Percentiles rank a stretch among this genome's conserved stretches.
Conservation (phyloP, 1,140 invertebrate genomes). For the Trichonephila clavipes region DNA sequence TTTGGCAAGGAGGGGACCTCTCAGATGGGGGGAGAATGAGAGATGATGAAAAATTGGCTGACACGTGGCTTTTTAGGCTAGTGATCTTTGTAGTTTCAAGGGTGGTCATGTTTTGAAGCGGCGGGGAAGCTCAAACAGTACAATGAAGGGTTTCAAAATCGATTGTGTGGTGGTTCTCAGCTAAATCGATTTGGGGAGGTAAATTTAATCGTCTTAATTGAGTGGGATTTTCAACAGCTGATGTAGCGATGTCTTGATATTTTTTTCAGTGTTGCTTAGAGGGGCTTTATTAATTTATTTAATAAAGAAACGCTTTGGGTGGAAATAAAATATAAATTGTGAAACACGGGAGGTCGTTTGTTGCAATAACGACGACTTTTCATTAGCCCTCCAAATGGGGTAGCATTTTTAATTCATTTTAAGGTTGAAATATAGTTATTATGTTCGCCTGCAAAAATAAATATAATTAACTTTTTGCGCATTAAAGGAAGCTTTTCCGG, state of each 20-base stretch:
- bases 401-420: not conserved
- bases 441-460: not conserved
- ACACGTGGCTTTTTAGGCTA: slow-evolving; percentile 52
- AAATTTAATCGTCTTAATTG: slow-evolving; percentile 71
- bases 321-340: slow-evolving; percentile 19
- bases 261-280: not conserved
- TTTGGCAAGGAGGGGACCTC: not conserved
- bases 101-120: slow-evolving; percentile 29
- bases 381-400: slow-evolving; percentile 18
- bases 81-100: slow-evolving; percentile 57
- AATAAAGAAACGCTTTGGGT: slow-evolving; percentile 57
- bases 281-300: slow-evolving; percentile 53
- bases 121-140: slow-evolving; percentile 39
- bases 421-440: not conserved
- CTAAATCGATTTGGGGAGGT: slow-evolving; percentile 36
- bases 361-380: slow-evolving; percentile 21
- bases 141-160: slow-evolving; percentile 54
- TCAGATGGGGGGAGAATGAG: not conserved
- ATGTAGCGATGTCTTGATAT: slow-evolving; percentile 4
- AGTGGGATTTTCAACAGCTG: slow-evolving; percentile 60
- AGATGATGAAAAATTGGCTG: slow-evolving; percentile 67
- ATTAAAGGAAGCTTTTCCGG: not conserved
- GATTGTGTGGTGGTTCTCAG: slow-evolving; percentile 47
- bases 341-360: not conserved
- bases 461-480: not conserved